phyloP scores from a whole-genome alignment of 2,888 invertebrate species.

The Melanchra persicariae region DNA sequence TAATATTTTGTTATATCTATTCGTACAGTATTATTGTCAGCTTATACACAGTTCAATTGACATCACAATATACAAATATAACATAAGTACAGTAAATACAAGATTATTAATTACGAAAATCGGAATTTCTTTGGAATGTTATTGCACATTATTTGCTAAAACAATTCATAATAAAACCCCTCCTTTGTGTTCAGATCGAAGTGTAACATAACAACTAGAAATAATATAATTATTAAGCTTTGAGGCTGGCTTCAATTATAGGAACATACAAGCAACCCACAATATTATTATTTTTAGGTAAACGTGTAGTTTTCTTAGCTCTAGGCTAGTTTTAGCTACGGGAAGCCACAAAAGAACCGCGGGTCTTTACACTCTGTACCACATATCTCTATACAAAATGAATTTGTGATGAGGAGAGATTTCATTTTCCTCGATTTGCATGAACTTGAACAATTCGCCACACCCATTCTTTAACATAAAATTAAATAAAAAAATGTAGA shows the following conservation, averaged over 20 bases:
- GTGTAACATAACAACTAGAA: conserved; percentile 8
- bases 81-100: not conserved
- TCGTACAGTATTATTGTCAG: conserved; percentile 42
- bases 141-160: conserved; percentile 27
- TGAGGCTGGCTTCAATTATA: not conserved
- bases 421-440: no score
- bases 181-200: conserved; percentile 23
- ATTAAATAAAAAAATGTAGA: not conserved
- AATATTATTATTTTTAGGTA: no score
- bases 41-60: conserved; percentile 33
- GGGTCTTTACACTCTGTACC: no score
- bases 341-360: no score
- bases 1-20: not conserved
- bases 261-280: not conserved
- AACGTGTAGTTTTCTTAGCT: no score
- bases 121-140: conserved; percentile 46
- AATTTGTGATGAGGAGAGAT: no score
- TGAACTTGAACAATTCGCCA: not conserved
- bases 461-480: not conserved
- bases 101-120: not conserved
- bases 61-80: conserved; percentile 10
- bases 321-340: no score
- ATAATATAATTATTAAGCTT: not conserved
- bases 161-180: not conserved
- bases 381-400: no score